Percentiles rank a stretch among this genome's conserved stretches.
These are phyloP conservation scores for Euglossa dilemma DNA, from an alignment of 1,140 invertebrate species.

Conservation along the genomic window DNA sequence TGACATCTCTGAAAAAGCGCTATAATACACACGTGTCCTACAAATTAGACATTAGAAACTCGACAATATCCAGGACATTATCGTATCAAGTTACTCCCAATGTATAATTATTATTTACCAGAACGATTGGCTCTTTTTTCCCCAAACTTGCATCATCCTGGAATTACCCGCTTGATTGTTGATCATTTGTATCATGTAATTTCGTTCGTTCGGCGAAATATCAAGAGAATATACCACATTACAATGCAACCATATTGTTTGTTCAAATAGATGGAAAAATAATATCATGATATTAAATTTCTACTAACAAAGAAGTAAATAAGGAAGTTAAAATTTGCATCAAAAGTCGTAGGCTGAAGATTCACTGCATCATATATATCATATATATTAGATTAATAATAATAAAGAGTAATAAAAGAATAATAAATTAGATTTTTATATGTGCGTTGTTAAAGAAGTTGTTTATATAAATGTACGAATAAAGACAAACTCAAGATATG, in stretches of 20 bases:
- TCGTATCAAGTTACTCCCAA: too few species aligned
- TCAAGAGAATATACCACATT: background rate
- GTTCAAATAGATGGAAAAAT: background rate
- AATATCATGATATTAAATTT: background rate
- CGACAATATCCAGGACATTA: background rate
- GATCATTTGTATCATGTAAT: background rate
- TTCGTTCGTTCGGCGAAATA: background rate
- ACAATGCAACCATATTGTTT: background rate
- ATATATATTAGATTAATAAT: too few species aligned
- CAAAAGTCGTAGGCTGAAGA: background rate
- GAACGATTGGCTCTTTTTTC: background rate
- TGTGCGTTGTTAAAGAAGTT: background rate
- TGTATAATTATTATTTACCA: background rate
- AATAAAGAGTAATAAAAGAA: too few species aligned
- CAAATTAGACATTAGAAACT: background rate
- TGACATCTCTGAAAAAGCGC: background rate
- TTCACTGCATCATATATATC: too few species aligned
- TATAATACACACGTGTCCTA: background rate
- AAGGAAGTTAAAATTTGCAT: background rate
- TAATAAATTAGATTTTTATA: background rate
- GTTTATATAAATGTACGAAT: background rate
- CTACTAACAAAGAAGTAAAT: background rate
- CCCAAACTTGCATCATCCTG: too few species aligned
- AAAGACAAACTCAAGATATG: background rate
- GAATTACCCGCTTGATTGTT: background rate